Evolutionary conservation across 2,797 vertebrate species (phyloP).

Genomic region (Epinephelus awoara): DNA sequence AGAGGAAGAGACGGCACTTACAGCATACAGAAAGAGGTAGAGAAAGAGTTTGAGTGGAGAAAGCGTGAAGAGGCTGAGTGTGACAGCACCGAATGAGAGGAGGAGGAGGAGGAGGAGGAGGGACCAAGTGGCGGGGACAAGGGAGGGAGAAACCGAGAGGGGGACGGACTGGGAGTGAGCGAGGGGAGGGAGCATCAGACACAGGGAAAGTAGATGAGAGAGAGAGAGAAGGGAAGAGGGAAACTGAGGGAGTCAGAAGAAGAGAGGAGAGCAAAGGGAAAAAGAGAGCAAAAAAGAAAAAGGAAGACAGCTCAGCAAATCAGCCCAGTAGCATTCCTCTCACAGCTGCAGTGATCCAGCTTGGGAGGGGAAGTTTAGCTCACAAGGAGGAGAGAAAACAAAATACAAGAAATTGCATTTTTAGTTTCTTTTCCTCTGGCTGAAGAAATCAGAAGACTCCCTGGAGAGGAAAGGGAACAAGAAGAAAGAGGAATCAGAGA

Average conservation of each 20-base stretch:
- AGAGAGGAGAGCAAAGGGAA: constrained; percentile 52
- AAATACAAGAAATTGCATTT: constrained; percentile 29
- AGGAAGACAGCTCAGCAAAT: constrained; percentile 77
- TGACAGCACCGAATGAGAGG: constrained; percentile 70
- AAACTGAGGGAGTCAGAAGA: constrained; percentile 73
- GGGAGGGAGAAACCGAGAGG: constrained; percentile 68
- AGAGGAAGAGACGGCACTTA: constrained; percentile 73
- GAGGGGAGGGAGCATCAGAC: constrained; percentile 65
- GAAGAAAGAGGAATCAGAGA: constrained; percentile 56
- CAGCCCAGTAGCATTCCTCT: constrained; percentile 79
- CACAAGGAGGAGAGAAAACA: constrained; percentile 34
- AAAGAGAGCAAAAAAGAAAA: constrained; percentile 35
- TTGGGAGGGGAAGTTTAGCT: constrained; percentile 70
- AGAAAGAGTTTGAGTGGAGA: constrained; percentile 79
- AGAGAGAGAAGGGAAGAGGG: constrained; percentile 68
- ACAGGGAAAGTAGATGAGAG: constrained; percentile 70
- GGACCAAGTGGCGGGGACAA: constrained; percentile 56
- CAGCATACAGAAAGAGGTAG: constrained; percentile 84
- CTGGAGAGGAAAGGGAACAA: constrained; percentile 54
- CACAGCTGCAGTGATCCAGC: constrained; percentile 75
- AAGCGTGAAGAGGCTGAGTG: constrained; percentile 76
- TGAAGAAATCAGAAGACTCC: constrained; percentile 37
- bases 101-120: constrained; percentile 61
- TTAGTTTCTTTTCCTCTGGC: constrained; percentile 22
- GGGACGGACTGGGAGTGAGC: constrained; percentile 63